phyloP scores from a whole-genome alignment of 2,888 invertebrate species.

The Hypomecis punctinalis region DNA sequence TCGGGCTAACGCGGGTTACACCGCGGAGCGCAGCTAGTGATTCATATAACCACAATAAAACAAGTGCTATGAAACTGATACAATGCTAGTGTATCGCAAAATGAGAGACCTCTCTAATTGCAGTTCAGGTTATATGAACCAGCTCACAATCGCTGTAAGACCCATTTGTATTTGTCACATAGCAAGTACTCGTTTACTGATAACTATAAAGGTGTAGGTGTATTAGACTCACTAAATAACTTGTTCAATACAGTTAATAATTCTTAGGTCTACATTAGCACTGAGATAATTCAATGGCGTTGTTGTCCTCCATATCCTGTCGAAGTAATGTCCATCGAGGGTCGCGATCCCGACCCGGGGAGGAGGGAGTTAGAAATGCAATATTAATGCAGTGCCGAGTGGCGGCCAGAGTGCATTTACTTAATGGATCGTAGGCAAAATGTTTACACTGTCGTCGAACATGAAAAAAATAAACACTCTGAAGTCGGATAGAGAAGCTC shows the following conservation, averaged over 20 bases:
- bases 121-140: too few species aligned
- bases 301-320: slow-evolving; percentile 31
- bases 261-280: slow-evolving; percentile 9
- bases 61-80: too few species aligned
- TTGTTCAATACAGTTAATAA: not conserved
- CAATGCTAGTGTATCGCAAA: too few species aligned
- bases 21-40: too few species aligned
- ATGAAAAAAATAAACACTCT: slow-evolving; percentile 65
- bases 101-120: too few species aligned
- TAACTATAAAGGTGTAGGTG: too few species aligned
- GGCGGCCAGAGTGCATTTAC: slow-evolving; percentile 80
- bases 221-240: not conserved
- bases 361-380: slow-evolving; percentile 82
- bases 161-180: too few species aligned
- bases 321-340: slow-evolving; percentile 56
- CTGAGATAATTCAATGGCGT: slow-evolving; percentile 11
- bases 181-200: too few species aligned
- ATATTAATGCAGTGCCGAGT: slow-evolving; percentile 86
- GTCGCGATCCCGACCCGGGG: slow-evolving; percentile 49
- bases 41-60: too few species aligned
- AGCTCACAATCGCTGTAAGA: too few species aligned
- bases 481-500: slow-evolving; percentile 68
- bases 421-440: slow-evolving; percentile 82
- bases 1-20: too few species aligned
- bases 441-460: slow-evolving; percentile 75